Evolutionary conservation across 2,113 vertebrate species (phyloP).

Genomic region (Tupaia tana): DNA sequence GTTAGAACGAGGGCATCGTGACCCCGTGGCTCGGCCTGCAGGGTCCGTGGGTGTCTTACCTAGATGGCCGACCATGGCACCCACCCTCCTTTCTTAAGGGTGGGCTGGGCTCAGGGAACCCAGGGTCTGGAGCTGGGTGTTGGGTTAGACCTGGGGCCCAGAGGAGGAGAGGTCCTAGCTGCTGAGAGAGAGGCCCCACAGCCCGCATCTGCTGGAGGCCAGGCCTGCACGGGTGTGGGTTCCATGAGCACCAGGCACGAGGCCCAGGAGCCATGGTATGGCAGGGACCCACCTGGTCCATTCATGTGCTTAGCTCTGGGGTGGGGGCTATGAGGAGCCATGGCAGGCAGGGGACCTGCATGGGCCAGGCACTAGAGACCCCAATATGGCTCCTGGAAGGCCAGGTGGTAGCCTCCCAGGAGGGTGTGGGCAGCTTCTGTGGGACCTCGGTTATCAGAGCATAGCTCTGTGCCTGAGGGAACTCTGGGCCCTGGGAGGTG

Average conservation of each 20-base stretch:
- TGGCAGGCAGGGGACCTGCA: neutral
- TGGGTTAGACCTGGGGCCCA: neutral
- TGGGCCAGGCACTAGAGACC: neutral
- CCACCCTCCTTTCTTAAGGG: neutral
- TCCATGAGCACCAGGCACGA: neutral
- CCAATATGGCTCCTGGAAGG: neutral
- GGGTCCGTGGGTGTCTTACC: rapidly evolving
- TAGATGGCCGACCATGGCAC: rapidly evolving
- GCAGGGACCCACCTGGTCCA: neutral
- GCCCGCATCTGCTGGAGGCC: neutral
- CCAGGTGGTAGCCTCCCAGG: neutral
- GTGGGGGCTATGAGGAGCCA: neutral
- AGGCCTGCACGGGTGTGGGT: neutral
- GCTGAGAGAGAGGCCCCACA: rapidly evolving
- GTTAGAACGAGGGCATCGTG: neutral
- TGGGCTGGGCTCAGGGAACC: neutral
- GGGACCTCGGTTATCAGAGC: neutral
- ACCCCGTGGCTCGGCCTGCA: rapidly evolving
- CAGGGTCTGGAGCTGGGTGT: neutral
- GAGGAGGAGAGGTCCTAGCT: neutral
- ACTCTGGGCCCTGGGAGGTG: neutral
- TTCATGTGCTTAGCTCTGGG: rapidly evolving
- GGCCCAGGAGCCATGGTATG: too few relatives aligned
- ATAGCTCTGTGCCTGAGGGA: neutral
- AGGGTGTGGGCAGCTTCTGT: neutral